phyloP scores from a whole-genome alignment of 2,888 invertebrate species.

The Dolichomitus sp. region DNA sequence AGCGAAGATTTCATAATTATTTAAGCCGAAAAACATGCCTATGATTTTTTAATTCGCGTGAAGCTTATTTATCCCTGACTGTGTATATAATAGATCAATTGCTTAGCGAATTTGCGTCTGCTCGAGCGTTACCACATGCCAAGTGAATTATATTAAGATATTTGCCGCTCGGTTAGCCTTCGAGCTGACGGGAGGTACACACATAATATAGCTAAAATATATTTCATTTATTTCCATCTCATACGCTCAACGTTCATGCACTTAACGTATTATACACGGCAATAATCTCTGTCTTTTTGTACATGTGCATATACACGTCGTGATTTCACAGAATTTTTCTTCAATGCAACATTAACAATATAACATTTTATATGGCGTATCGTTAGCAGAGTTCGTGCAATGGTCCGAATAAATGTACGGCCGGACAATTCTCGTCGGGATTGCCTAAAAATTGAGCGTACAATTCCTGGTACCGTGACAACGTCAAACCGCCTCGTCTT shows the following conservation, averaged over 20 bases:
- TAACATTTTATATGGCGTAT: constrained; percentile 20
- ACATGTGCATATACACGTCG: constrained; percentile 48
- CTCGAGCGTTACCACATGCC: constrained; percentile 52
- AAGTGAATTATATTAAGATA: constrained; percentile 59
- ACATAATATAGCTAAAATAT: constrained; percentile 63
- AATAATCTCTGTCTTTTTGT: constrained; percentile 56
- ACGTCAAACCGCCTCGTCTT: constrained; percentile 92
- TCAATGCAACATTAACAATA: neutral
- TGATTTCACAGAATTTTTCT: constrained; percentile 30
- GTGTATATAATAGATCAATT: constrained; percentile 38
- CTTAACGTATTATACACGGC: constrained; percentile 29
- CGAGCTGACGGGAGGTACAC: constrained; percentile 31
- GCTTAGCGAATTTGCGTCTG: constrained; percentile 42
- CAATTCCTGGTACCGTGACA: constrained; percentile 93
- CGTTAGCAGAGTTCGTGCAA: constrained; percentile 87
- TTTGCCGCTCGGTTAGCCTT: constrained; percentile 45
- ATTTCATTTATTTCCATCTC: constrained; percentile 64
- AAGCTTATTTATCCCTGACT: neutral
- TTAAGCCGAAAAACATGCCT: neutral
- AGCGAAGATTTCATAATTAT: neutral
- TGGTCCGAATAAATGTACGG: constrained; percentile 93
- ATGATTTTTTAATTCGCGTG: neutral
- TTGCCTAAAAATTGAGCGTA: constrained; percentile 94
- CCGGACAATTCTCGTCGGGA: constrained; percentile 91
- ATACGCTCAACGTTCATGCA: constrained; percentile 48